These are phyloP conservation scores for Crenichthys baileyi DNA, from an alignment of 2,797 vertebrate species.

Conservation along the genomic window DNA sequence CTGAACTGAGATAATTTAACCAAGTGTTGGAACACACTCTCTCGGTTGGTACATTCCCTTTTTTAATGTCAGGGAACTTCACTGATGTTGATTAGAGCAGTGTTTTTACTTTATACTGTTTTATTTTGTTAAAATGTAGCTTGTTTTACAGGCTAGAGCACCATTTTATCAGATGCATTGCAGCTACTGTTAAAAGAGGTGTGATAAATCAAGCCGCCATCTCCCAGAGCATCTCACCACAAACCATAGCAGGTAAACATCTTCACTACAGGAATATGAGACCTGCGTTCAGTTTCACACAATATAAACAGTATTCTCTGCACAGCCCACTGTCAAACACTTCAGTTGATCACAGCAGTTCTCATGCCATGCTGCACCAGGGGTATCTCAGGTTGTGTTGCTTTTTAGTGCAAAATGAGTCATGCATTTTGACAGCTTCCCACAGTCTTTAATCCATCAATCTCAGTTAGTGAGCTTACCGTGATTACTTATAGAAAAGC, in stretches of 20 bases:
- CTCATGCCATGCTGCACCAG: background rate
- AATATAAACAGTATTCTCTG: background rate
- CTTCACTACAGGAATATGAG: accelerated
- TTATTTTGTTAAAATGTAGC: background rate
- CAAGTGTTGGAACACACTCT: background rate
- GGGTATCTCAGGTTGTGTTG: slow-evolving; percentile 3
- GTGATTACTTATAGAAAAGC: background rate
- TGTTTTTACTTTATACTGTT: background rate
- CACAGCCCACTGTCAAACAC: background rate
- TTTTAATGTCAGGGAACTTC: background rate
- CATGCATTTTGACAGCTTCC: slow-evolving; percentile 3
- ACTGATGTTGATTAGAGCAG: background rate
- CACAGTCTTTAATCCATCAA: background rate
- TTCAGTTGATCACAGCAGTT: background rate
- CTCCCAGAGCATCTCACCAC: background rate
- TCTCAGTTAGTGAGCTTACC: background rate
- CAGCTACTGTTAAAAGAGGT: background rate
- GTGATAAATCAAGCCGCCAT: background rate
- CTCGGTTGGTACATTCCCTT: background rate
- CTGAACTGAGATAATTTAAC: background rate
- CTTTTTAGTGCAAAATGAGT: slow-evolving; percentile 8
- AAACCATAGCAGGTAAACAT: background rate
- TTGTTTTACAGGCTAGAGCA: background rate
- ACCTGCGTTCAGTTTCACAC: background rate
- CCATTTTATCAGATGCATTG: background rate